Conservation (phyloP, 2,888 invertebrate genomes). For the Heliconius ismenius region DNA sequence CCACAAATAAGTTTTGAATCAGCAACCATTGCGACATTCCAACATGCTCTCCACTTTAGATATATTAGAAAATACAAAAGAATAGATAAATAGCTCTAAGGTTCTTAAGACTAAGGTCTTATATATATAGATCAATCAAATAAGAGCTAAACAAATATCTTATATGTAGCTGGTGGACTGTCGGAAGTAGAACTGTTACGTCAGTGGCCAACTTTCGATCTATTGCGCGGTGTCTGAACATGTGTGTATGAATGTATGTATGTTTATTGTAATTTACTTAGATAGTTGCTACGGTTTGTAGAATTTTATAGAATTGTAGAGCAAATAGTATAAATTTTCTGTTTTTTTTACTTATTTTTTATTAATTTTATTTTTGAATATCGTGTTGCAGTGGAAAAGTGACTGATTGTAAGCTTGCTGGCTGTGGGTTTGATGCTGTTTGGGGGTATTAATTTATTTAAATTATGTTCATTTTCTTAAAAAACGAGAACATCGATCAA, state of each 20-base stretch:
- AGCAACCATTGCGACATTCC: too few relatives aligned
- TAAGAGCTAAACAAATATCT: conserved; percentile 16
- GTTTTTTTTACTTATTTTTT: neutral
- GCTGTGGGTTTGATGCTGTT: too few relatives aligned
- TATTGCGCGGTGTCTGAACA: conserved; percentile 33
- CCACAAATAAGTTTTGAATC: too few relatives aligned
- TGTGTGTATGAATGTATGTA: neutral
- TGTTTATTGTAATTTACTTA: conserved; percentile 29
- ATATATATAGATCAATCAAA: conserved; percentile 1
- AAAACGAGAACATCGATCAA: too few relatives aligned
- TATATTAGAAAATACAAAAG: neutral
- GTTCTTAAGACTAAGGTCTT: too few relatives aligned
- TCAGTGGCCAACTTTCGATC: conserved; percentile 48
- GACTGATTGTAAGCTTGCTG: too few relatives aligned
- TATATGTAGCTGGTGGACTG: neutral
- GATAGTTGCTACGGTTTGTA: conserved; percentile 2
- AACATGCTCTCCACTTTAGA: too few relatives aligned
- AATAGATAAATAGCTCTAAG: too few relatives aligned
- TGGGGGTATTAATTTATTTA: neutral
- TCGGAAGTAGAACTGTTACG: conserved; percentile 43
- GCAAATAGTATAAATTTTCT: neutral
- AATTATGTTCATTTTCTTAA: neutral
- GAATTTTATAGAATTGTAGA: neutral
- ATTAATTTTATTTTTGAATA: neutral
- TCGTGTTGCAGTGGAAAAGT: neutral